Conservation (phyloP, 2,888 invertebrate genomes). For the Rhogogaster chlorosoma region DNA sequence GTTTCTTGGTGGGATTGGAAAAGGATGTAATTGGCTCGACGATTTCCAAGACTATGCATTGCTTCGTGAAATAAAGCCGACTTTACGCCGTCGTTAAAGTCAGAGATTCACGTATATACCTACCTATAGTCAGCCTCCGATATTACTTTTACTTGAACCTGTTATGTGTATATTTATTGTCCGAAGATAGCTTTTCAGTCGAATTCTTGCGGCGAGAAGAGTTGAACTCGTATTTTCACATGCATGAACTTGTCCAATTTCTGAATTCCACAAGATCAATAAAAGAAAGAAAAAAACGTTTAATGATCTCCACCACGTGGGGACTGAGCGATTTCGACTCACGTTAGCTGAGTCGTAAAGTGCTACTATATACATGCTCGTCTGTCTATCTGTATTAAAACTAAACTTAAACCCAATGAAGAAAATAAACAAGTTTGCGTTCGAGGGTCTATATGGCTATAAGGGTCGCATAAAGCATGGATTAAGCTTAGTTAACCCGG, state of each 20-base stretch:
- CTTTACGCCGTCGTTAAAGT: slow-evolving; percentile 4
- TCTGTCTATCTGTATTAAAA: neutral
- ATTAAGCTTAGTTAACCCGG: slow-evolving; percentile 40
- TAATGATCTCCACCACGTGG: neutral
- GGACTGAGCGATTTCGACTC: neutral
- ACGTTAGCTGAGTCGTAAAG: neutral
- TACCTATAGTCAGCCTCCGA: neutral
- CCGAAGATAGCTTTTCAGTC: neutral
- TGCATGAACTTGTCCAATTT: neutral
- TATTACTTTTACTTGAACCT: slow-evolving; percentile 14
- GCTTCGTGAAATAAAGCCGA: neutral
- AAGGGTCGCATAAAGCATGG: slow-evolving; percentile 28
- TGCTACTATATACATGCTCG: neutral
- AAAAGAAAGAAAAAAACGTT: neutral
- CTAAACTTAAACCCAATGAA: neutral
- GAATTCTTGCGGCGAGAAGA: neutral
- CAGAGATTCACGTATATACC: slow-evolving; percentile 5
- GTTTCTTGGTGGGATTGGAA: neutral
- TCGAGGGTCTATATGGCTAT: neutral
- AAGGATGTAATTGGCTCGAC: slow-evolving; percentile 22
- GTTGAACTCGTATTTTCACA: neutral
- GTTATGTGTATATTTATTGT: neutral
- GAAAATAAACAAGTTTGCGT: neutral
- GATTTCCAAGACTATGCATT: slow-evolving; percentile 14
- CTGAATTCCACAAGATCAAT: neutral